A percentile compares a stretch with the other conserved stretches of the same genome.
phyloP scores from a whole-genome alignment of 2,797 vertebrate genomes.

The Pipistrellus pygmaeus region DNA sequence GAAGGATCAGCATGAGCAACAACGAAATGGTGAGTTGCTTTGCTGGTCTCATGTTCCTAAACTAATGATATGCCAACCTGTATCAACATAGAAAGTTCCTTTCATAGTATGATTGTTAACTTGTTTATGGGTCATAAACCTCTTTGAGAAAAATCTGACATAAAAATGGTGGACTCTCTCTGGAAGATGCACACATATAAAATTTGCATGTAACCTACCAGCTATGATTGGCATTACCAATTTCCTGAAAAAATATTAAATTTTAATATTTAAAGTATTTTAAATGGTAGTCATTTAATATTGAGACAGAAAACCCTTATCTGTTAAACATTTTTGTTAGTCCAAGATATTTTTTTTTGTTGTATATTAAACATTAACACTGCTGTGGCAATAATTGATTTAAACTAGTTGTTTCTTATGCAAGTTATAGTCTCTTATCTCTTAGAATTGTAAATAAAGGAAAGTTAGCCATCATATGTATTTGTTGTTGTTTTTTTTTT shows the following conservation, averaged over 20 bases:
- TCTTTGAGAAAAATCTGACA: not conserved
- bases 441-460: constrained; percentile 29
- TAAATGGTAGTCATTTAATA: constrained; percentile 45
- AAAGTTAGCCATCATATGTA: not conserved
- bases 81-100: not conserved
- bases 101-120: not conserved
- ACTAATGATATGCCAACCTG: not conserved
- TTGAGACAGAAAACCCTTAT: not conserved
- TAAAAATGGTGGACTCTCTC: not conserved
- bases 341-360: not conserved
- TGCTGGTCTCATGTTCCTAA: not conserved
- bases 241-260: not conserved
- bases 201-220: not conserved
- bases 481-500: not conserved
- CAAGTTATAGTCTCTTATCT: not conserved
- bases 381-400: not conserved
- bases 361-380: not conserved
- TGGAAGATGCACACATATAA: not conserved
- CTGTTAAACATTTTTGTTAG: constrained; percentile 38
- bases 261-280: constrained; percentile 33
- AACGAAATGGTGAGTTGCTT: constrained; percentile 91
- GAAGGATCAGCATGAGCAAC: constrained; percentile 95
- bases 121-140: not conserved
- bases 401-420: constrained; percentile 9
- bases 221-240: not conserved